These are phyloP conservation scores for Melanostoma mellinum DNA, from an alignment of 2,888 invertebrate species.

Conservation along the genomic window DNA sequence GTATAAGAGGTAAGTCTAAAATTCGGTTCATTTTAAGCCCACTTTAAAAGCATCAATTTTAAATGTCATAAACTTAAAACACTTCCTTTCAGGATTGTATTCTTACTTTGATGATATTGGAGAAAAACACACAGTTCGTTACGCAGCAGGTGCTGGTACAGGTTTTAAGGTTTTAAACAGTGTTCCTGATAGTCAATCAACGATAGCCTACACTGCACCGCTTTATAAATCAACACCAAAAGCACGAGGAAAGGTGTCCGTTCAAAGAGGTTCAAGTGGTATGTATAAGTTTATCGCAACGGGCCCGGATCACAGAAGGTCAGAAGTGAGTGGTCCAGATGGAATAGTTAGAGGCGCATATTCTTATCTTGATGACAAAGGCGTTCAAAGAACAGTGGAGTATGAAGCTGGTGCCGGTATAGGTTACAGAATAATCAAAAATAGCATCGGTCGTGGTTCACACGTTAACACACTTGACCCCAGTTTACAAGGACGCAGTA, in stretches of 20 bases:
- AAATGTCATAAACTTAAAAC: too few species aligned
- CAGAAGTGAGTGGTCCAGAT: conserved; percentile 88
- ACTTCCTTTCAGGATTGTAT: conserved; percentile 84
- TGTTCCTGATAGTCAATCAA: conserved; percentile 85
- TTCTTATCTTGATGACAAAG: conserved; percentile 90
- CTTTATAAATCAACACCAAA: conserved; percentile 85
- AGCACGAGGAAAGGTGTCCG: conserved; percentile 87
- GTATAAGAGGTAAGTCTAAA: conserved; percentile 83
- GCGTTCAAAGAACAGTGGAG: conserved; percentile 89
- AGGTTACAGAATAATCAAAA: conserved; percentile 89
- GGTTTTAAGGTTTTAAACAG: conserved; percentile 90
- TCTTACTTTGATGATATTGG: conserved; percentile 90
- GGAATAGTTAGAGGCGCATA: conserved; percentile 90
- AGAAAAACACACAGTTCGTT: conserved; percentile 89
- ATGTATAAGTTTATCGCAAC: conserved; percentile 90
- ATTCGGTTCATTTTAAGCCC: background rate
- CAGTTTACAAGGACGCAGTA: conserved; percentile 81
- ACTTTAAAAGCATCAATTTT: background rate
- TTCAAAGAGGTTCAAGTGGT: conserved; percentile 88
- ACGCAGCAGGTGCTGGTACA: conserved; percentile 89
- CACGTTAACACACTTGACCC: conserved; percentile 83
- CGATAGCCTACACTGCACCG: conserved; percentile 86
- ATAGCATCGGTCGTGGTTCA: conserved; percentile 85
- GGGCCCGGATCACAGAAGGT: conserved; percentile 89
- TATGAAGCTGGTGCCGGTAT: conserved; percentile 90